Evolutionary conservation across 2,888 invertebrate genomes (phyloP).

Genomic region (Hartigia nigra): DNA sequence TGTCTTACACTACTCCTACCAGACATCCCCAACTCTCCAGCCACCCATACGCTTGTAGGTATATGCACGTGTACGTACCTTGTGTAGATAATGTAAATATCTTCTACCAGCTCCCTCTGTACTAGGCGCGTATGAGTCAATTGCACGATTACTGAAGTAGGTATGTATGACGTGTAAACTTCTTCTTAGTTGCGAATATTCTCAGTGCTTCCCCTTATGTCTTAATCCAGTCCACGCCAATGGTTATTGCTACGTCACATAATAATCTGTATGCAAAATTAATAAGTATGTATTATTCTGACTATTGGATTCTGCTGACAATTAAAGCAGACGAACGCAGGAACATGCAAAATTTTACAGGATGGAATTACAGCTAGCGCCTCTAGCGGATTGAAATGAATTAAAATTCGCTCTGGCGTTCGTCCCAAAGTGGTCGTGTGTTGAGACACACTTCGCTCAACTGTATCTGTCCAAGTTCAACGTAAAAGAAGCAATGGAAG

Average conservation of each 20-base stretch:
- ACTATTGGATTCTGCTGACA: not conserved
- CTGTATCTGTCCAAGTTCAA: constrained; percentile 3
- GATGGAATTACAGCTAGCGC: not conserved
- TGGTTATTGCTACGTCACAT: not conserved
- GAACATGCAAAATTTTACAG: not conserved
- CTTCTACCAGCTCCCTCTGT: not conserved
- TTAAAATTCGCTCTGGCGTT: constrained; percentile 50
- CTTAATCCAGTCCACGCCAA: not conserved
- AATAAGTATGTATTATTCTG: not conserved
- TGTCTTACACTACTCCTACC: not conserved
- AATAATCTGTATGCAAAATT: not conserved
- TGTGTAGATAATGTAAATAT: not conserved
- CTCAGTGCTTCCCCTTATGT: not conserved
- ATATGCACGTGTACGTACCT: not conserved
- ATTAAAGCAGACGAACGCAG: not conserved
- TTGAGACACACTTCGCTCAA: constrained; percentile 57
- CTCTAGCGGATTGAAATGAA: not conserved
- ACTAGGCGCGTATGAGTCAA: not conserved
- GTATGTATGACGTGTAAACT: not conserved
- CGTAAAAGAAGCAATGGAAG: constrained; percentile 6
- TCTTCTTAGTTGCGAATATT: not conserved
- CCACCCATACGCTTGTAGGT: not conserved
- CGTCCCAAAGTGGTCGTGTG: constrained; percentile 41
- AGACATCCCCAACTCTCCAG: not conserved
- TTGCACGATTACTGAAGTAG: not conserved